Conservation (phyloP, 2,113 vertebrate species). For the Dolichotis patagonum region DNA sequence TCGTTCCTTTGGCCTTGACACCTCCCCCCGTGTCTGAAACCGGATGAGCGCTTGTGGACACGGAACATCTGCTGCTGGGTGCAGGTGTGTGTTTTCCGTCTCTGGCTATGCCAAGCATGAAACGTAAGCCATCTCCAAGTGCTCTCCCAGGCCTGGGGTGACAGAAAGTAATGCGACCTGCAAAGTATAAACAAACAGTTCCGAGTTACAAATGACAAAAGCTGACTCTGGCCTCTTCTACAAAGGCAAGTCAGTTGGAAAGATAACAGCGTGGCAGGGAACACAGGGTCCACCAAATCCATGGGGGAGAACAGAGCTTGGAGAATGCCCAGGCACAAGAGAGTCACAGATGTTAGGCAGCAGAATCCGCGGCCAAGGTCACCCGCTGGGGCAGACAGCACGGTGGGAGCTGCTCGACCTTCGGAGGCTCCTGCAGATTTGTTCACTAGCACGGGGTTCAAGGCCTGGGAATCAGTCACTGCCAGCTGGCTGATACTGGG, state of each 20-base stretch:
- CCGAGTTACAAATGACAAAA: neutral
- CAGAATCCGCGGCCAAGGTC: conserved; percentile 10
- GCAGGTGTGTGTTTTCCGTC: neutral
- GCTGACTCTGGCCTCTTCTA: neutral
- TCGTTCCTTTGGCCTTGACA: neutral
- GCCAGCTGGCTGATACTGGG: neutral
- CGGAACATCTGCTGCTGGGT: neutral
- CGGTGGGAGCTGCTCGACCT: neutral
- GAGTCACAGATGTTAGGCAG: neutral
- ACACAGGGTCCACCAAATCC: neutral
- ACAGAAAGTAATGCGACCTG: neutral
- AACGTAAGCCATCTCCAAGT: neutral
- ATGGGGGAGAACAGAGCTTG: neutral
- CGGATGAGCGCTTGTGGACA: neutral
- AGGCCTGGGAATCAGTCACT: neutral
- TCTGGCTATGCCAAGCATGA: neutral
- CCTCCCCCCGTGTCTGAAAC: neutral
- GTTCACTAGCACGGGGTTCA: neutral
- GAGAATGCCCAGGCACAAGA: neutral
- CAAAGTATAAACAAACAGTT: neutral
- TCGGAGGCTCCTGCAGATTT: neutral
- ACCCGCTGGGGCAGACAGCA: neutral
- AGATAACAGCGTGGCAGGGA: neutral
- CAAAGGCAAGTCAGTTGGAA: neutral
- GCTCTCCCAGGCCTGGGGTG: neutral